Evolutionary conservation across 2,113 vertebrate genomes (phyloP), one percentile per base, ranked within the genome.

Genomic region (Callaeas wilsoni): DNA sequence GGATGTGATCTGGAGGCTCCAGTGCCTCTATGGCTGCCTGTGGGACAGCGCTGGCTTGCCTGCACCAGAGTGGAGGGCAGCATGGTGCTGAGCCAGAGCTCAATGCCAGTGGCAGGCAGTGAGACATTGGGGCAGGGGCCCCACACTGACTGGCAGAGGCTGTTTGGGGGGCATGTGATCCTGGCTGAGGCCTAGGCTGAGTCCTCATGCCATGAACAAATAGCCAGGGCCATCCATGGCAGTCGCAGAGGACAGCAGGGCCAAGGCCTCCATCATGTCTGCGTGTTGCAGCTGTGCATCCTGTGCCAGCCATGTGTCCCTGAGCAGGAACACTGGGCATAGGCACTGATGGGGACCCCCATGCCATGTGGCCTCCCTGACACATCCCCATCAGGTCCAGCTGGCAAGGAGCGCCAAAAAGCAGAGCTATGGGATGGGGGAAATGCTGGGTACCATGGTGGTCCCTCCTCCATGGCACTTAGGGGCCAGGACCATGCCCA

Each of bases 211-310:
- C 17, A 6, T 2, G 13, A 52, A 41, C 4, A 7, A 63, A n/a
- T 3, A 3, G 39, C 49, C 2, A 1, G 29, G 52, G 30, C 21
- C 39, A 33, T n/a, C 26, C 30, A 5, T 1, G 3, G 39, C 7
- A 3, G 35, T 33, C 13, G 18, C 10, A 29, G 30, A 52, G 44
- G 26, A n/a, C 27, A 69, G 39, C 5, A 14, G 47, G 46, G 35
- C 46, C 12, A 14, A 50, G 30, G 49, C 20, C 13, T 35, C 33
- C 7, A 0, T 13, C 0, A 0, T 2, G 23, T 42, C 74, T 47
- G 50, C 1, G 0, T 39, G 30, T 23, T 1, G 3, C 0, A 5
- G 25, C 81, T 52, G 47, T 1, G 0, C 0, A 3, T 73, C 63
- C 73, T 64, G 27, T 76, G 46, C 68, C 2, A 7, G 63, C 33